Base-by-base conservation (phyloP, 2,888 invertebrate genomes). In the Augiades crinisus region DNA sequence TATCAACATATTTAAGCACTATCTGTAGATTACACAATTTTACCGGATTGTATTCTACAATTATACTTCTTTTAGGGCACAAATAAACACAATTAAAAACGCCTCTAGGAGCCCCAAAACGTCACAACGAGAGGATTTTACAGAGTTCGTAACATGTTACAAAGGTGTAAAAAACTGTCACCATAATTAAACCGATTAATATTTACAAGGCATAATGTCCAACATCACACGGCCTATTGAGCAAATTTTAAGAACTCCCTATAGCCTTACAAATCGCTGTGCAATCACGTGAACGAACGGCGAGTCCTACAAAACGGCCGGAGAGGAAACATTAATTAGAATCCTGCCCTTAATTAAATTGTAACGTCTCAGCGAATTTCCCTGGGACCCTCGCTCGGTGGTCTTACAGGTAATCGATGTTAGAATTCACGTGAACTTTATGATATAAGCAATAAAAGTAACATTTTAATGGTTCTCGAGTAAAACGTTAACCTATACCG, bases 331-430 rank as follows among this genome's bases (percentile, higher is more conserved):
- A 74, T 78, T 76, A 72, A 81, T 85, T 81, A 81, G 72, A 59
- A 70, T 65, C 60, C 59, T 54, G 58, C 58, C 65, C 72, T 81
- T 80, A 85, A 88, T 88, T 86, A 86, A 88, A 88, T 81, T 86
- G 81, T 86, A 79, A 81, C 87, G 84, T 81, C 75, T 81, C 75
- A 86, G 79, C 85, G 85, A 84, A 85, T 85, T 78, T 78, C 70
- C 68, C 62, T 63, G 55, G 55, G 63, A 59, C 56, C 63, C 71
- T 57, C 67, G 38, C 65, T 65, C 58, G 86, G 87, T 84, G 87
- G 85, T 85, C 86, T 58, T 55, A 51, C 64, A 65, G 63, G 68
- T 72, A 70, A 67, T 62, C 60, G 40, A 61, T 56, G 55, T 68
- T 70, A 68, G 64, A 67, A 62, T 62, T 65, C 62, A 63, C 62